Conservation (phyloP, 1,140 invertebrate genomes). For the Pachyrhynchus sulphureomaculatus region DNA sequence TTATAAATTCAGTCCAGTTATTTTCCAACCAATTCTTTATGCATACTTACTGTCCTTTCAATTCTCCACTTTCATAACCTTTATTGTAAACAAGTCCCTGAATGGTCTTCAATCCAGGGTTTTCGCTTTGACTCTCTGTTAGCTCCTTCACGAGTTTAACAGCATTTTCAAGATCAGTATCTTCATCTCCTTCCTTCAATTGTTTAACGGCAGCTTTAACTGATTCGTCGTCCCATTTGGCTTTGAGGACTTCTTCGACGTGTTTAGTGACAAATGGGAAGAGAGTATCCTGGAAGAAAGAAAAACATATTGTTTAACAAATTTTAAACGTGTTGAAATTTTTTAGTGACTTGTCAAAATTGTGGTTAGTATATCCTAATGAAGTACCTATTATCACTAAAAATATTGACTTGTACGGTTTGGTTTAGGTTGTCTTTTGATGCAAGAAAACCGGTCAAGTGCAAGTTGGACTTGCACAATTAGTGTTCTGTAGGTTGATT, state of each 20-base stretch:
- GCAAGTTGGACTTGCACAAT: too few relatives aligned
- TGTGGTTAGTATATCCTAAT: too few relatives aligned
- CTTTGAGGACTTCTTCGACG: constrained; percentile 68
- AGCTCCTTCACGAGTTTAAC: constrained; percentile 69
- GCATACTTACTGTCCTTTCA: constrained; percentile 89
- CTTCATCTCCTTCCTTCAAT: constrained; percentile 45
- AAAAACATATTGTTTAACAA: not conserved
- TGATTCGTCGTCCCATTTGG: constrained; percentile 68
- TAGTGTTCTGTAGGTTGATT: too few relatives aligned
- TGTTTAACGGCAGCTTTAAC: constrained; percentile 67
- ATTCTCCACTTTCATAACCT: constrained; percentile 72
- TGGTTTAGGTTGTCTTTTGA: too few relatives aligned
- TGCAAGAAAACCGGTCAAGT: too few relatives aligned
- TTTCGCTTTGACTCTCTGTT: constrained; percentile 80
- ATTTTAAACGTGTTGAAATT: constrained; percentile 1
- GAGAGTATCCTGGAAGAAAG: constrained; percentile 64
- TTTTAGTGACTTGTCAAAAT: too few relatives aligned
- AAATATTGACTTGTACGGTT: too few relatives aligned
- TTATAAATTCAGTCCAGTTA: too few relatives aligned
- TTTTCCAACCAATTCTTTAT: too few relatives aligned
- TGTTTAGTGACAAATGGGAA: constrained; percentile 80
- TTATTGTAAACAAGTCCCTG: constrained; percentile 88
- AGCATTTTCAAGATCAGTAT: constrained; percentile 61
- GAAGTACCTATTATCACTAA: too few relatives aligned
- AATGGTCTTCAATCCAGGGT: constrained; percentile 77